Percentiles rank a stretch among this genome's conserved stretches.
Evolutionary conservation across 2,797 vertebrate genomes (phyloP).

Genomic region (Phyllotis vaccarum): DNA sequence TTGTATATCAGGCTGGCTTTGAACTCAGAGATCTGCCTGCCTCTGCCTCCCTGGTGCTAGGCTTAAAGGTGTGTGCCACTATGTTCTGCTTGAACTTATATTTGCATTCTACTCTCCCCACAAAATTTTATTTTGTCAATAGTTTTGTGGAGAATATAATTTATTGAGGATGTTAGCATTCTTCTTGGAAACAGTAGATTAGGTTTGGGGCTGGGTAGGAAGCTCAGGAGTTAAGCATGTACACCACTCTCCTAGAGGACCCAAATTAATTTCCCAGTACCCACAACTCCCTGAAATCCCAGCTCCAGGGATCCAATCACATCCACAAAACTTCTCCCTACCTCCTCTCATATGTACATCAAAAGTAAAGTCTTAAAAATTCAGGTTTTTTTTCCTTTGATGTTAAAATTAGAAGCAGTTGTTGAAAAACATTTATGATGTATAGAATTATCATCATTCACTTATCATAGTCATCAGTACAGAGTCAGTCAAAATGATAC

Average conservation of each 20-base stretch:
- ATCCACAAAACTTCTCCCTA: not conserved
- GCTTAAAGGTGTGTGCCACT: not conserved
- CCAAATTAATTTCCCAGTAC: not conserved
- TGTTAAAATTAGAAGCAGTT: not conserved
- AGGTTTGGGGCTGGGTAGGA: not conserved
- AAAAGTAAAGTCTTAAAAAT: not conserved
- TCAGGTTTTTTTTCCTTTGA: not conserved
- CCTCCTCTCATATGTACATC: not conserved
- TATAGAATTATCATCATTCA: constrained; percentile 15
- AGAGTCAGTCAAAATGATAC: not conserved
- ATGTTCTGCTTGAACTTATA: not conserved
- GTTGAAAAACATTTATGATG: constrained; percentile 41
- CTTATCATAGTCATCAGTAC: not conserved
- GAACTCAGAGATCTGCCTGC: not conserved
- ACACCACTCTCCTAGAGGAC: no score
- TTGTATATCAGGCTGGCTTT: not conserved
- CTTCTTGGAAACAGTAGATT: not conserved
- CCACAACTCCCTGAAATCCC: not conserved
- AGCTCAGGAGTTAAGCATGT: not conserved
- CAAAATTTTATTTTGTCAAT: constrained; percentile 26
- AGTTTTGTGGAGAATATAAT: constrained; percentile 9
- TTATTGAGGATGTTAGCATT: not conserved
- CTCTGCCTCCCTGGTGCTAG: not conserved
- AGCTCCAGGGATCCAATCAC: not conserved
- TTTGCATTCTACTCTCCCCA: not conserved